Percentiles rank a stretch among this genome's conserved stretches.
phyloP scores from a whole-genome alignment of 2,797 vertebrate species.

The Ctenosaura bakeri region DNA sequence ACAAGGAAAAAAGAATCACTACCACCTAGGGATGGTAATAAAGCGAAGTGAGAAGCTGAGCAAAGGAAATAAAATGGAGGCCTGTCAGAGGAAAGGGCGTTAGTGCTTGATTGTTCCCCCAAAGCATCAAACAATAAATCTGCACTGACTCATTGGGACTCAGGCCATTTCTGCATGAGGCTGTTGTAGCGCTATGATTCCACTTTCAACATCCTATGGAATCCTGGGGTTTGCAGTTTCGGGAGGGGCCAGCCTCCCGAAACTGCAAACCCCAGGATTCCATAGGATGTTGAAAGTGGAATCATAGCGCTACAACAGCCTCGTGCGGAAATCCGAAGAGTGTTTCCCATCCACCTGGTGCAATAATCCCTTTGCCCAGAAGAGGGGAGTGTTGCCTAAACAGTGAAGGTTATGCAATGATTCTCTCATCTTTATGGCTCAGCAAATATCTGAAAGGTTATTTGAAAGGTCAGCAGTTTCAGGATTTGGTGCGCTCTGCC shows the following conservation, averaged over 20 bases:
- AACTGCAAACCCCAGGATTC: too few relatives aligned
- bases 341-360: accelerated
- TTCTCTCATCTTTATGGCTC: neutral
- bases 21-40: neutral
- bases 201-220: too few relatives aligned
- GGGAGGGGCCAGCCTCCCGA: too few relatives aligned
- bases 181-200: too few relatives aligned
- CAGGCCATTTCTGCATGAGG: too few relatives aligned
- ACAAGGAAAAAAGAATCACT: neutral
- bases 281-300: too few relatives aligned
- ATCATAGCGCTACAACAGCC: too few relatives aligned
- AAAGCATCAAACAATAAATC: neutral
- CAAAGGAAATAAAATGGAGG: neutral
- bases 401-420: neutral
- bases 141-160: neutral
- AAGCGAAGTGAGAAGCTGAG: neutral
- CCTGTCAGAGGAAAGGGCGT: too few relatives aligned
- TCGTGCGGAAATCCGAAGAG: too few relatives aligned
- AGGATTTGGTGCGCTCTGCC: neutral
- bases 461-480: neutral
- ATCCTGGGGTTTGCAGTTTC: too few relatives aligned
- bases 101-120: neutral
- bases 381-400: slow-evolving; percentile 30
- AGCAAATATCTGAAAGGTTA: neutral
- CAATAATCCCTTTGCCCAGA: slow-evolving; percentile 12